phyloP scores from a whole-genome alignment of 1,140 invertebrate species.

The Drosophila pseudoobscura region DNA sequence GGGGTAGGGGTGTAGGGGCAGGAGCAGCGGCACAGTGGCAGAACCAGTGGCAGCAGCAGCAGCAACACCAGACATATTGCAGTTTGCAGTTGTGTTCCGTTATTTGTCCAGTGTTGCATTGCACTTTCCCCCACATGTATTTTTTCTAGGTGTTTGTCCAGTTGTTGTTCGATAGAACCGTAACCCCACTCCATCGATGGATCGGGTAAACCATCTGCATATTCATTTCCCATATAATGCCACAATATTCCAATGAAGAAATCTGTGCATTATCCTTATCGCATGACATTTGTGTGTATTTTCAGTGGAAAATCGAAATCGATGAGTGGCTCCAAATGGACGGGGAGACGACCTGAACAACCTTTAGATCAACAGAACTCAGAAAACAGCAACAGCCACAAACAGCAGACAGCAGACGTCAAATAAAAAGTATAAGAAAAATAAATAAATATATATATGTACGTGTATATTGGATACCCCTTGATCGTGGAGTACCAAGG shows the following conservation, averaged over 20 bases:
- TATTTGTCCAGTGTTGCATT: conserved; percentile 54
- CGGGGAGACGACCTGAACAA: conserved; percentile 62
- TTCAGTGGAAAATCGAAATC: conserved; percentile 69
- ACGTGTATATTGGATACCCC: neutral
- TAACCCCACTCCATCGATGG: conserved; percentile 21
- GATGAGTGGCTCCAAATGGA: conserved; percentile 44
- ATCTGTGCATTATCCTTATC: conserved; percentile 35
- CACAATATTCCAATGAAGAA: conserved; percentile 61
- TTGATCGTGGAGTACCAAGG: neutral
- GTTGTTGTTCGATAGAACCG: conserved; percentile 70
- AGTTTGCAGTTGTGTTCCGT: conserved; percentile 33
- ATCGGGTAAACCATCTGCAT: conserved; percentile 68
- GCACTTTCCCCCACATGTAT: conserved; percentile 41
- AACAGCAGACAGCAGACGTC: conserved; percentile 10
- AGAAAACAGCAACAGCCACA: neutral
- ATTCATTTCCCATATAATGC: conserved; percentile 68
- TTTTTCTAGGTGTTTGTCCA: conserved; percentile 54
- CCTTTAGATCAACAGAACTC: conserved; percentile 42
- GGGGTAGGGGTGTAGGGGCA: neutral
- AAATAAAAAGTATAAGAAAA: conserved; percentile 7
- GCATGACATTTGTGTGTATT: conserved; percentile 24
- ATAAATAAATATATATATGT: neutral
- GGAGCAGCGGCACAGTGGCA: conserved; percentile 4
- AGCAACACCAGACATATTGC: conserved; percentile 23
- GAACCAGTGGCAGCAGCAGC: neutral